These are phyloP conservation scores for Mesochorus sp. DNA, from an alignment of 2,888 invertebrate genomes.

Conservation along the genomic window DNA sequence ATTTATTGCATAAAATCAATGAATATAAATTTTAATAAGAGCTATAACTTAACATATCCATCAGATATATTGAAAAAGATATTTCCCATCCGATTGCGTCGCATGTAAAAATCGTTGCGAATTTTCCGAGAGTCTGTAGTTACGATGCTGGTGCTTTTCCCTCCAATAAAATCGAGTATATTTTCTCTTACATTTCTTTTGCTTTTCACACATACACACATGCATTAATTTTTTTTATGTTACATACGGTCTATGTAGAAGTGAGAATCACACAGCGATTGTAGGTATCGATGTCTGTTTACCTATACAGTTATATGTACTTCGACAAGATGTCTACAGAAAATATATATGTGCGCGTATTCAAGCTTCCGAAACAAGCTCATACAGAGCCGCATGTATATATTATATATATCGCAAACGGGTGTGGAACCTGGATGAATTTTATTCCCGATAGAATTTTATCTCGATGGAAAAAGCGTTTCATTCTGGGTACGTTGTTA, in stretches of 20 bases:
- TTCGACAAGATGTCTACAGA: neutral
- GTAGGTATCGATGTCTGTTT: neutral
- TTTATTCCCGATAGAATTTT: too few species aligned
- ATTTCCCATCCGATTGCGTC: neutral
- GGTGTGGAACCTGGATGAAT: too few species aligned
- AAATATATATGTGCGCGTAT: neutral
- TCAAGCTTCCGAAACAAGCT: neutral
- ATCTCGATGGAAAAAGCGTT: too few species aligned
- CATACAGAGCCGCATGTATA: too few species aligned
- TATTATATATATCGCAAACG: too few species aligned
- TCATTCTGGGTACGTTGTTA: too few species aligned
- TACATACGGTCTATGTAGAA: too few species aligned
- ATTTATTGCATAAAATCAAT: too few species aligned
- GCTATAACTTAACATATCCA: neutral
- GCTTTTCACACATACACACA: neutral
- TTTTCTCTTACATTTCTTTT: neutral
- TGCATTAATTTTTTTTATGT: too few species aligned
- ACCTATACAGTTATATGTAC: neutral
- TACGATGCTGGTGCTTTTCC: neutral
- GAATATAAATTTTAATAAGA: neutral
- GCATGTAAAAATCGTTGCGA: neutral
- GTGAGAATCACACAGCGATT: neutral
- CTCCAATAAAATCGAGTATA: neutral
- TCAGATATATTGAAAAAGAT: neutral
- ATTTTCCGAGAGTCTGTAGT: neutral